Evolutionary conservation across 2,888 invertebrate species (phyloP), one percentile per base, ranked within the genome.

Genomic region (Sarcophaga rosellei): DNA sequence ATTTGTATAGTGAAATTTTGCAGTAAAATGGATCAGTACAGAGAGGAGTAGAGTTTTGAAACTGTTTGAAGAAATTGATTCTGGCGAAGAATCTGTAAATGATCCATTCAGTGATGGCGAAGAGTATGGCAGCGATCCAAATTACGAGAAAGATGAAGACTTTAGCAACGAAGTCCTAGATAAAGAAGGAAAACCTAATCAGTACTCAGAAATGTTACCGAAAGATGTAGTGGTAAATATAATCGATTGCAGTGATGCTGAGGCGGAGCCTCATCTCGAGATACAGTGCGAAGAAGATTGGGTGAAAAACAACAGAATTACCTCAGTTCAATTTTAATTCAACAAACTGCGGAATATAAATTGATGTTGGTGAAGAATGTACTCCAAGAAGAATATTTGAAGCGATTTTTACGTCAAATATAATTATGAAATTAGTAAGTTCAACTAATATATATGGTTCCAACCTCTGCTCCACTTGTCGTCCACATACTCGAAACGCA

Each of bases 51-150:
- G 21, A 68, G 57, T 77, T 68, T 75, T 23, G 17, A 75, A 47
- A 75, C 53, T 75, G 12, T 75, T 65, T 11, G 23, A 75, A 15
- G 53, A 75, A 62, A 44, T 63, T 47, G 47, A 62, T 75, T 75
- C 57, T n/a, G 45, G 17, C 20, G 35, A 75, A 23, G 57, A 76
- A 59, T 76, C 76, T 66, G 59, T 23, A 20, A 23, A 66, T 57
- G 76, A 68, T 57, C 66, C 68, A 15, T 53, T 65, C 57, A 61
- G 68, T 15, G 77, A 77, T 77, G 61, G 45, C 15, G 59, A 61
- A 69, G 77, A 77, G 61, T 45, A 77, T 69, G 61, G 69, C 61
- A 77, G 77, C n/a, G 59, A 77, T 77, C 61, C 69, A 78, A 23
- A 68, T 68, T 76, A 68, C 66, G 76, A 68, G 8, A 59, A 44